Percentiles rank a stretch among this genome's conserved stretches.
Evolutionary conservation across 2,797 vertebrate genomes (phyloP).

Genomic region (Botia almorhae): DNA sequence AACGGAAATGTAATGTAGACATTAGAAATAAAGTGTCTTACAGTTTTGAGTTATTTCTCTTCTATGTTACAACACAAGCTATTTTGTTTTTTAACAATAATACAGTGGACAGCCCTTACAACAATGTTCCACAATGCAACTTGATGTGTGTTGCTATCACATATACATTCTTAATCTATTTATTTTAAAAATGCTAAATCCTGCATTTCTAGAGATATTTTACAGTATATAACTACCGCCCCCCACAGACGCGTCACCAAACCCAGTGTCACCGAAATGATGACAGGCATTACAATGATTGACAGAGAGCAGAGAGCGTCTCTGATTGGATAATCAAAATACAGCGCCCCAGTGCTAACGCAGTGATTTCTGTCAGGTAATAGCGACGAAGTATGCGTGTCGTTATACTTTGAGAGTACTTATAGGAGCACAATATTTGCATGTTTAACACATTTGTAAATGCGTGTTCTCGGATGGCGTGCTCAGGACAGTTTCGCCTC

Average conservation of each 20-base stretch:
- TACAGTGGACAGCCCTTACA: too few species aligned
- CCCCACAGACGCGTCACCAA: not conserved
- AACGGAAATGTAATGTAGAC: not conserved
- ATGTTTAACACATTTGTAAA: not conserved
- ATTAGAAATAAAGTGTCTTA: not conserved
- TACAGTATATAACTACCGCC: not conserved
- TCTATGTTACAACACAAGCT: too few species aligned
- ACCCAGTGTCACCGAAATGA: not conserved
- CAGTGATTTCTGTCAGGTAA: too few species aligned
- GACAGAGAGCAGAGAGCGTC: not conserved
- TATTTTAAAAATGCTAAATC: too few species aligned
- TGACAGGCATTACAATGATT: not conserved
- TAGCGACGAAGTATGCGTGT: not conserved
- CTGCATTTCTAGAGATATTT: not conserved
- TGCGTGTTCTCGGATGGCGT: not conserved
- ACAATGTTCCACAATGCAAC: too few species aligned
- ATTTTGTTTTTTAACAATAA: too few species aligned
- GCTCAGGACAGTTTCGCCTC: not conserved
- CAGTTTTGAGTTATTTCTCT: too few species aligned
- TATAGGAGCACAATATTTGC: too few species aligned
- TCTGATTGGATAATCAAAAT: not conserved
- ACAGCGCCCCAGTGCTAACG: too few species aligned
- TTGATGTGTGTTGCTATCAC: too few species aligned
- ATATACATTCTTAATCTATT: too few species aligned
- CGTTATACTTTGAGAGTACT: not conserved